Base-by-base conservation (phyloP, 1,140 invertebrate species). In the Aricia agestis region DNA sequence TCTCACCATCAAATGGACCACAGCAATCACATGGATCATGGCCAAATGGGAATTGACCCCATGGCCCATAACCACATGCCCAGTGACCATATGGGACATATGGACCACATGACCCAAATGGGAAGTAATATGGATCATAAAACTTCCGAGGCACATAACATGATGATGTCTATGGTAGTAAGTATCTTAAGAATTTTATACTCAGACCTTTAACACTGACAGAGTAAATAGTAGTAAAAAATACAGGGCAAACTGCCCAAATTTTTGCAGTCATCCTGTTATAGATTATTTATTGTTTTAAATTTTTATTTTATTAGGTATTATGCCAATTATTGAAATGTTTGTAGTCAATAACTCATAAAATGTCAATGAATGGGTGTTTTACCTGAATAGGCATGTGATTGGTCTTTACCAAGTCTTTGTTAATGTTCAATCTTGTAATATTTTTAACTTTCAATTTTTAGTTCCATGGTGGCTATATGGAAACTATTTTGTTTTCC, bases 381-480 rank as follows among this genome's bases (percentile, higher is more conserved):
- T 32, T 32, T 32, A 32, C 32, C 32, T 32, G 6, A 32, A 32
- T 32, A 32, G 32, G 32, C 6, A 32, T 32, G 32, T 32, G n/a
- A n/a, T n/a, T n/a, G n/a, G n/a, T n/a, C n/a, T n/a, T n/a, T n/a
- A n/a, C n/a, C n/a, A n/a, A n/a, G n/a, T n/a, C n/a, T n/a, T n/a
- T n/a, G n/a, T n/a, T n/a, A n/a, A n/a, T n/a, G n/a, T n/a, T n/a
- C n/a, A n/a, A n/a, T n/a, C n/a, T n/a, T n/a, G n/a, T n/a, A n/a
- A n/a, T n/a, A n/a, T n/a, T n/a, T n/a, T n/a, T n/a, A 11, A 13
- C 45, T 13, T 52, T 25, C 11, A 3, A 3, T 75, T 96, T 96
- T 93, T 92, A 94, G 92, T 98, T 98, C 85, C 96, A 98, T 82
- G 95, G 95, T 78, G 96, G 96, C 1, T 95, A 93, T 75, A 89